Evolutionary conservation across 2,888 invertebrate species (phyloP), one percentile per base, ranked within the genome.

Genomic region (Ditula angustiorana): DNA sequence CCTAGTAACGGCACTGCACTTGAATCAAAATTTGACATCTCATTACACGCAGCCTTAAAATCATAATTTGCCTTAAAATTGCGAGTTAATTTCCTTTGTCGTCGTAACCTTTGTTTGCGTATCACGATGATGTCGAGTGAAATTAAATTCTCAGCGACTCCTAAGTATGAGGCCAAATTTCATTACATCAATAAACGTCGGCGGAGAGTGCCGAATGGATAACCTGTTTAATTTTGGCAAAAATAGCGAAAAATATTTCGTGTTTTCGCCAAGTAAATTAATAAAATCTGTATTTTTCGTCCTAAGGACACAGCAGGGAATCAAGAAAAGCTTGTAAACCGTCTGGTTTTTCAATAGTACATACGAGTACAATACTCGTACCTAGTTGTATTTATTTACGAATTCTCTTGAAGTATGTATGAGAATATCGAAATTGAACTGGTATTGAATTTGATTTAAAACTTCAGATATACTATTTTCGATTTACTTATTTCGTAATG

Each of bases 111-210:
- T 63, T 61, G 61, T 57, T 57, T 49, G 21, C 30, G 49, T 56
- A 62, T 57, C 30, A 49, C 35, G 49, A 41, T 11, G 49, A 61
- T 55, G 55, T 47, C 47, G 57, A 16, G 24, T 62, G n/a, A 33
- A 62, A 63, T 63, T 63, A 19, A 57, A 63, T 63, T 50, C 57
- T 57, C 11, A 53, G 30, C 16, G 11, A 30, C 33, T 50, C 41
- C 26, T 33, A 24, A 52, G 50, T 37, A n/a, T 55, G 33, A 13
- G 23, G 37, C 23, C 30, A 41, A 33, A 62, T 62, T 50, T 24
- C 16, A 57, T 62, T 62, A 57, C 41, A 21, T 41, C 62, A 50
- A 49, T 55, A 21, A 28, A 56, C 37, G 26, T 46, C 47, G 16
- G 30, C 53, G 26, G 41, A 56, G 37, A 28, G 60, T 60, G 28